phyloP scores from a whole-genome alignment of 1,140 invertebrate genomes.

The Macrotrachela quadricornifera region DNA sequence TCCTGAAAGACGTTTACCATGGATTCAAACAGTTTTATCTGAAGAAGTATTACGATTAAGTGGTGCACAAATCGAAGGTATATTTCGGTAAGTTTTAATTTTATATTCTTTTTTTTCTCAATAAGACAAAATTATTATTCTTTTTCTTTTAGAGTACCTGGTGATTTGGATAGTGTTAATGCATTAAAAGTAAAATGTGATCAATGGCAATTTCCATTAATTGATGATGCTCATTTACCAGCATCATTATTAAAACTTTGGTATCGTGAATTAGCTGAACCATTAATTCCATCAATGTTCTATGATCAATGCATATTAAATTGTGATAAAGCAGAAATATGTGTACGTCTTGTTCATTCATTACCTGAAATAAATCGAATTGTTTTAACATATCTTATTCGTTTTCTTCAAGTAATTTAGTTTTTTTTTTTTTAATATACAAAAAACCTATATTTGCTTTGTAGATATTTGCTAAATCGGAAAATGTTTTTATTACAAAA shows the following conservation, averaged over 20 bases:
- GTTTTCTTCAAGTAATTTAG: slow-evolving; percentile 53
- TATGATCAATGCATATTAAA: slow-evolving; percentile 51
- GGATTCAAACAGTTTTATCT: slow-evolving; percentile 79
- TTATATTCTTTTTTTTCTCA: no score
- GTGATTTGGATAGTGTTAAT: slow-evolving; percentile 81
- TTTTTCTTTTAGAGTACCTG: slow-evolving; percentile 47
- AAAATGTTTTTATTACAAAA: slow-evolving; percentile 76
- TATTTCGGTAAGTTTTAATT: slow-evolving; percentile 31
- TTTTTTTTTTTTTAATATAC: no score
- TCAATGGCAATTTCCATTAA: slow-evolving; percentile 51
- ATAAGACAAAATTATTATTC: no score
- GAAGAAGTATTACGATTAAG: slow-evolving; percentile 52
- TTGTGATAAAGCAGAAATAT: slow-evolving; percentile 48
- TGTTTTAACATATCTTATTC: slow-evolving; percentile 72
- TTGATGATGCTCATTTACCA: slow-evolving; percentile 66
- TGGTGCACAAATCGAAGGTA: slow-evolving; percentile 42
- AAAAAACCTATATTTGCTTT: no score
- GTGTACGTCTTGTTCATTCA: slow-evolving; percentile 51
- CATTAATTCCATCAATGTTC: slow-evolving; percentile 68
- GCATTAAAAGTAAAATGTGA: slow-evolving; percentile 61
- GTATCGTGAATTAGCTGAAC: slow-evolving; percentile 83
- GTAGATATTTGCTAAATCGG: slow-evolving; percentile 50
- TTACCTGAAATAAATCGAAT: slow-evolving; percentile 42
- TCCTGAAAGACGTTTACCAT: slow-evolving; percentile 67
- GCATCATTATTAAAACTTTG: slow-evolving; percentile 80